phyloP scores from a whole-genome alignment of 2,888 invertebrate species.

The Orchesella flavescens region DNA sequence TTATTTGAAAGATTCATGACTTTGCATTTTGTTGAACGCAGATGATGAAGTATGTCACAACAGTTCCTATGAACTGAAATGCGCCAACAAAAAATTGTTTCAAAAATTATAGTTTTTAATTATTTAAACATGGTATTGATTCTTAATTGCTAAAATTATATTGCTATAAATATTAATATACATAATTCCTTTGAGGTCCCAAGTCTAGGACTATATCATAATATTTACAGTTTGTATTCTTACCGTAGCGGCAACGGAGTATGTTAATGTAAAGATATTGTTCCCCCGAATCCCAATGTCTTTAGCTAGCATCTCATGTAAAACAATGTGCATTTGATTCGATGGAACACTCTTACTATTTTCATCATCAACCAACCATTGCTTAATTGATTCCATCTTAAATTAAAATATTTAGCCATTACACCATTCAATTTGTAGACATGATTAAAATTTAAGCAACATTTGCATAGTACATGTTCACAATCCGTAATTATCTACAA shows the following conservation, averaged over 20 bases:
- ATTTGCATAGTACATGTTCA: too few species aligned
- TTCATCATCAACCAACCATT: constrained; percentile 31
- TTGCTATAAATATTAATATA: too few species aligned
- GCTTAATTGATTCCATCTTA: constrained; percentile 23
- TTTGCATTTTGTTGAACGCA: constrained; percentile 42
- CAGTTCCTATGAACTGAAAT: constrained; percentile 36
- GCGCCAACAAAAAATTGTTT: too few species aligned
- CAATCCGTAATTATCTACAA: too few species aligned
- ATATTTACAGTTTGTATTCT: not conserved
- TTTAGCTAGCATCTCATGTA: constrained; percentile 24
- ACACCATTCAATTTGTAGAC: too few species aligned
- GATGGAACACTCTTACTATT: constrained; percentile 23
- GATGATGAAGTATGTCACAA: constrained; percentile 51
- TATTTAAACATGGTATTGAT: too few species aligned
- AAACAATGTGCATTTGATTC: constrained; percentile 29
- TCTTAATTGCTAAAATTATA: not conserved
- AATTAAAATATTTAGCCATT: too few species aligned
- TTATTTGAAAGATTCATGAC: not conserved
- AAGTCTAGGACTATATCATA: too few species aligned
- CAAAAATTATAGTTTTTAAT: too few species aligned
- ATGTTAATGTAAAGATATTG: constrained; percentile 35
- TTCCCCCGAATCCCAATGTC: constrained; percentile 42
- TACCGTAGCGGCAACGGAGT: constrained; percentile 32
- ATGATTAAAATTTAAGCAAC: not conserved
- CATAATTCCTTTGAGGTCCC: too few species aligned